phyloP scores from a whole-genome alignment of 2,888 invertebrate species.

The Papilio protenor region DNA sequence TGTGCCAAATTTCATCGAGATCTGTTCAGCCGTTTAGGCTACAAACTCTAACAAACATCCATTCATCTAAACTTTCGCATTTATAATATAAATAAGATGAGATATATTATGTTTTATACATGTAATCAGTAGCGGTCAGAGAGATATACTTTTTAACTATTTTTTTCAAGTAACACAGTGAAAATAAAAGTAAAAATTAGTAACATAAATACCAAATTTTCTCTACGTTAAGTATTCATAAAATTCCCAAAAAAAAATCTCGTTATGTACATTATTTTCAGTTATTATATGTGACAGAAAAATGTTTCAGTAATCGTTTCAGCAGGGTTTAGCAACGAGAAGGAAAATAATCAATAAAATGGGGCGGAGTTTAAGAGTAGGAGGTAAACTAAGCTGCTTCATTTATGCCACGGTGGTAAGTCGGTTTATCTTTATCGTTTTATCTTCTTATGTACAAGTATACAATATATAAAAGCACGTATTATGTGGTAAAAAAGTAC shows the following conservation, averaged over 20 bases:
- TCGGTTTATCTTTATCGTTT: background rate
- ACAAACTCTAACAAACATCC: too few species aligned
- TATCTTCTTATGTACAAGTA: background rate
- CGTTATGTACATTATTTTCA: background rate
- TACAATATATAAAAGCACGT: background rate
- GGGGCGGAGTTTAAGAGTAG: constrained; percentile 7
- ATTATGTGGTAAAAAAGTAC: background rate
- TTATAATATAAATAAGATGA: too few species aligned
- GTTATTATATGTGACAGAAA: background rate
- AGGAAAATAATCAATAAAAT: constrained; percentile 8
- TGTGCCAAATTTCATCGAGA: too few species aligned
- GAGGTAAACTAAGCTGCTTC: constrained; percentile 5
- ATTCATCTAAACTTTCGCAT: too few species aligned
- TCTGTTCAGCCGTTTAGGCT: too few species aligned
- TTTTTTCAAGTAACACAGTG: too few species aligned
- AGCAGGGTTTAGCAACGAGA: background rate
- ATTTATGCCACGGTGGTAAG: background rate
- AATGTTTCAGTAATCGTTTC: background rate
- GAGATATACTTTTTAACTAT: too few species aligned
- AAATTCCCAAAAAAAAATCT: background rate
- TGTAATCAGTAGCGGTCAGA: too few species aligned
- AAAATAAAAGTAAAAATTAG: too few species aligned
- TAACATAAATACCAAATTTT: too few species aligned
- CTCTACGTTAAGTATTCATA: too few species aligned
- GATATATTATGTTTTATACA: too few species aligned